Conservation (phyloP, 2,113 vertebrate species). For the Oncorhynchus kisutch region DNA sequence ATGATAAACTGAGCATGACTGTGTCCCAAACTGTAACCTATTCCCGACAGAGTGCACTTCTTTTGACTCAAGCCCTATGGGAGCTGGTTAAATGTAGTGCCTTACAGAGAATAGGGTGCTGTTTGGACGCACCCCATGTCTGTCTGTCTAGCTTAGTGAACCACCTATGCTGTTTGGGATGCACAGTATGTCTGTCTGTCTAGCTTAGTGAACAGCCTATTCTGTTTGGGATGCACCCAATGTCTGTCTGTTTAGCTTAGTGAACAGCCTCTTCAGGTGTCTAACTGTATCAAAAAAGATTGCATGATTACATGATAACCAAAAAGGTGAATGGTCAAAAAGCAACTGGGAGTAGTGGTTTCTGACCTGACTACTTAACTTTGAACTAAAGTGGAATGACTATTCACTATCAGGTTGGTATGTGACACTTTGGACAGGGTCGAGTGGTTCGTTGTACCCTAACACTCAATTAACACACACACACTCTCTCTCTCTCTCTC, state of each 20-base stretch:
- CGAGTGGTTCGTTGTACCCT: not conserved
- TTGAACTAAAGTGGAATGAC: not conserved
- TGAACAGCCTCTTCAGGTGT: not conserved
- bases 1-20: not conserved
- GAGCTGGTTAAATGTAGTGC: no score
- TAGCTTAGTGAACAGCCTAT: no score
- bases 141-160: not conserved
- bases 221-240: no score
- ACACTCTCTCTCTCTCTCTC: not conserved
- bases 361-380: conserved; percentile 5
- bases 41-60: not conserved
- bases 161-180: no score
- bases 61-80: not conserved
- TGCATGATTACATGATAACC: not conserved
- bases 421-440: not conserved
- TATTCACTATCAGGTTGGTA: not conserved
- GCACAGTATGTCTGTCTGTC: no score
- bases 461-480: not conserved
- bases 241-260: no score
- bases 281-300: not conserved
- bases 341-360: not conserved
- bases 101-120: no score
- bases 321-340: not conserved
- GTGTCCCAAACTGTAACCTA: not conserved
- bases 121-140: no score